Evolutionary conservation across 1,140 invertebrate genomes (phyloP), one percentile per base, ranked within the genome.

Genomic region (Rhopalosiphum padi): DNA sequence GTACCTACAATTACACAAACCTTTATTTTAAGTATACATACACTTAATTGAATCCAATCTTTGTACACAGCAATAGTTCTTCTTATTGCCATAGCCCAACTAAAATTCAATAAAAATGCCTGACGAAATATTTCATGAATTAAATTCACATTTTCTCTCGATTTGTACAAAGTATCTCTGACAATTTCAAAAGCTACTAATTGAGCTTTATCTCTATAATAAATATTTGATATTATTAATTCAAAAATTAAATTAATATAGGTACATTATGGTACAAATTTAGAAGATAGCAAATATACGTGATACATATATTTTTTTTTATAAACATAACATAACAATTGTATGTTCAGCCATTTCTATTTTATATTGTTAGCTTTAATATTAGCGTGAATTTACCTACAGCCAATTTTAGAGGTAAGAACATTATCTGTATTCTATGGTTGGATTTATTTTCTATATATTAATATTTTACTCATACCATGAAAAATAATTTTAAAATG

Each of bases 31-130:
- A 83, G 82, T 82, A 55, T 85, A 94, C 95, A 96, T 95, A 98
- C 97, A 96, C 97, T 97, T 96, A 98, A 97, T 95, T 98, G 98
- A 95, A 99, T 99, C 98, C 99, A 99, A 95, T 99, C 98, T 95
- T 98, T 98, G 95, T 99, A 99, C n/a, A 99, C 97, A 91, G 97
- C 96, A 94, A 99, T 98, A 77, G 98, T 98, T 95, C 97, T 97
- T 77, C 98, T 96, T 94, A 99, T 98, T 6, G 98, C 98, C 93
- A 97, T 97, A 15, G 98, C 97, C 95, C 99, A 98, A 51, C 97
- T 97, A 95, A 99, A 98, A 94, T 98, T 98, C 93, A 99, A 96
- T 37, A 99, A 96, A 95, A 99, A 98, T 37, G 98, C 98, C 95
- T 99, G 98, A 90, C 98, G 96, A 94, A 99, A 98, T 51, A 99